phyloP scores from a whole-genome alignment of 2,797 vertebrate species.

The Poecilia gillii region DNA sequence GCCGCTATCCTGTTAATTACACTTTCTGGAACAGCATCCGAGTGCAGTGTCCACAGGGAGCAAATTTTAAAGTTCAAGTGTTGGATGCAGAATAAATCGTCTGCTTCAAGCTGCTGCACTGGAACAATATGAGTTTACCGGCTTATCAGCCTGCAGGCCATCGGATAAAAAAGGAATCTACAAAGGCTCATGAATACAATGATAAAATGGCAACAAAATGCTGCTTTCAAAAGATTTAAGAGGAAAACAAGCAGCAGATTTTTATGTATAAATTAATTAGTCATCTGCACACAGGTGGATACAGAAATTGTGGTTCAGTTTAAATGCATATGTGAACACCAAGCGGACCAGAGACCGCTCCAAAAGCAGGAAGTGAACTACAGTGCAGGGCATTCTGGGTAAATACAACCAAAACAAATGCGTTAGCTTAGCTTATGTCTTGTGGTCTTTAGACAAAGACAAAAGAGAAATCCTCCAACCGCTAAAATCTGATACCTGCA shows the following conservation, averaged over 20 bases:
- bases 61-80: conserved; percentile 23
- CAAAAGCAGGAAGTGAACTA: too few relatives aligned
- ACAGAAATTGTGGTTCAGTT: background rate
- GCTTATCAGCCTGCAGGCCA: background rate
- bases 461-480: too few relatives aligned
- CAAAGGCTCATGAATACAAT: background rate
- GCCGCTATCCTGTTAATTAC: conserved; percentile 41
- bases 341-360: too few relatives aligned
- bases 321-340: too few relatives aligned
- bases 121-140: background rate
- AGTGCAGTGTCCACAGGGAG: conserved; percentile 21
- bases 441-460: too few relatives aligned
- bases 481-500: too few relatives aligned
- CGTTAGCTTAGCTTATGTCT: too few relatives aligned
- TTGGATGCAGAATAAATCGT: conserved; percentile 6
- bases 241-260: background rate
- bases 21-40: conserved; percentile 16
- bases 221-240: background rate
- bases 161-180: background rate
- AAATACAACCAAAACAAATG: too few relatives aligned
- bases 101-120: background rate
- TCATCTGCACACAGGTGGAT: background rate
- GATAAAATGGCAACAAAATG: background rate
- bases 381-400: too few relatives aligned
- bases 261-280: background rate